Conservation (phyloP, 2,888 invertebrate genomes). For the Leptinotarsa rubiginosa region DNA sequence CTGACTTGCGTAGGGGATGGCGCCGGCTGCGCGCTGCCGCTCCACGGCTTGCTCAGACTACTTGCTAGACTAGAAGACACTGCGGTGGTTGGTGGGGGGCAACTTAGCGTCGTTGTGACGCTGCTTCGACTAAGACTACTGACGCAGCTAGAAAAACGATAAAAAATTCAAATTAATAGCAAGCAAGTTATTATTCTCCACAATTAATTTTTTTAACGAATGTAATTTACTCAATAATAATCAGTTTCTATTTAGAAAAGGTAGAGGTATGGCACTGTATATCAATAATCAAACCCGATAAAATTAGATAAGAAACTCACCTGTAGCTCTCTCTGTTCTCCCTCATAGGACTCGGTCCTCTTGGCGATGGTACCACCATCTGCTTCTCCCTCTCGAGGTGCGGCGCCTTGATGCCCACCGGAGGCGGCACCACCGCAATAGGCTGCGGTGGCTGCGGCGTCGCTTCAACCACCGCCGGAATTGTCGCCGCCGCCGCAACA, state of each 20-base stretch:
- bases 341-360: slow-evolving; percentile 78
- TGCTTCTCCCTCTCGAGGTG: slow-evolving; percentile 45
- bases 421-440: slow-evolving; percentile 21
- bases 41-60: slow-evolving; percentile 50
- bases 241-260: too few species aligned
- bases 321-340: slow-evolving; percentile 81
- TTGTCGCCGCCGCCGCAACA: slow-evolving; percentile 32
- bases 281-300: too few species aligned
- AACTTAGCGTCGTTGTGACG: slow-evolving; percentile 62
- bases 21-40: slow-evolving; percentile 39
- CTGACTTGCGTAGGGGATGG: slow-evolving; percentile 64
- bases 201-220: too few species aligned
- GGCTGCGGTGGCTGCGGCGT: slow-evolving; percentile 29
- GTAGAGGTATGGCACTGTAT: too few species aligned
- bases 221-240: too few species aligned
- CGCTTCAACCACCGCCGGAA: slow-evolving; percentile 26
- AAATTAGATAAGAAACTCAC: slow-evolving; percentile 65
- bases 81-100: slow-evolving; percentile 67
- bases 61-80: slow-evolving; percentile 72
- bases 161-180: slow-evolving; percentile 2
- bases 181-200: too few species aligned
- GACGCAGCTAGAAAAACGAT: slow-evolving; percentile 74
- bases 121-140: slow-evolving; percentile 84
- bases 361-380: slow-evolving; percentile 75
- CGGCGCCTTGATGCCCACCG: slow-evolving; percentile 22